Conservation (phyloP, 2,888 invertebrate genomes). For the Patella ulyssiponensis region DNA sequence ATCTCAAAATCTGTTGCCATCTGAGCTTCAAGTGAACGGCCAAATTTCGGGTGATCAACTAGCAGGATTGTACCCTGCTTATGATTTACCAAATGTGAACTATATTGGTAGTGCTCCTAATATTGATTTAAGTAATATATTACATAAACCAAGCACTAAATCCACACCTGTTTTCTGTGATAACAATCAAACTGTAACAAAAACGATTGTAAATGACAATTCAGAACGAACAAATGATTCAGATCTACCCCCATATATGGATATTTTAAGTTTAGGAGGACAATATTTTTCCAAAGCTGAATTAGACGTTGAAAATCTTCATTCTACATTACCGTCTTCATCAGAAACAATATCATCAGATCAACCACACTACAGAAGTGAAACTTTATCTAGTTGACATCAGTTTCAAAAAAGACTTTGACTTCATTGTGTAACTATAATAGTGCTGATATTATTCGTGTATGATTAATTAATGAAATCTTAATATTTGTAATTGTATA, state of each 20-base stretch:
- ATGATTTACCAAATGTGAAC: conserved; percentile 42
- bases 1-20: conserved; percentile 18
- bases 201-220: not conserved
- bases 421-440: no score
- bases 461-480: no score
- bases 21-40: not conserved
- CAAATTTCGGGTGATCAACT: not conserved
- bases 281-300: conserved; percentile 5
- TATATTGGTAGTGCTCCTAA: conserved; percentile 48
- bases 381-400: no score
- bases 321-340: not conserved
- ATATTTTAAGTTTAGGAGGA: conserved; percentile 2
- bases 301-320: not conserved
- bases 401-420: no score
- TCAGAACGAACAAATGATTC: not conserved
- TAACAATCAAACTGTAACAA: not conserved
- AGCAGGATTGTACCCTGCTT: conserved; percentile 21
- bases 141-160: conserved; percentile 7
- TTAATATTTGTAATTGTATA: no score
- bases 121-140: conserved; percentile 36
- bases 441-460: no score
- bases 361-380: no score
- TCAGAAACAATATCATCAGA: not conserved
- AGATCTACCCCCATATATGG: conserved; percentile 2
- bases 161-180: not conserved